phyloP scores from a whole-genome alignment of 2,113 vertebrate genomes.

The Mirza zaza region DNA sequence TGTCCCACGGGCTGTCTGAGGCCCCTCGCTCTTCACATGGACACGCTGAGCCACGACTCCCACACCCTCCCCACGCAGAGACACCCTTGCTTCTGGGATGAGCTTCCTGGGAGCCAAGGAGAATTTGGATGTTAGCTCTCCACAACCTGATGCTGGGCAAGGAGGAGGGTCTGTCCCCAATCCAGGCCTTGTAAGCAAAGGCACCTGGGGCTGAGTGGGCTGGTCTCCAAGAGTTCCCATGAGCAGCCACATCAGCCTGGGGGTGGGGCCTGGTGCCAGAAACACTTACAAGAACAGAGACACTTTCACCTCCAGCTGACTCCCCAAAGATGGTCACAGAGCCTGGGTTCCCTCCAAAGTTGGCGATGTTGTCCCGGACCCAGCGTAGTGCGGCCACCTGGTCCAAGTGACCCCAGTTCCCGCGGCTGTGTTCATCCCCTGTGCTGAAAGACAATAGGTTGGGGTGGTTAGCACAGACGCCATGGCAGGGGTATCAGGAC shows the following conservation, averaged over 20 bases:
- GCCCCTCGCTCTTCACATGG: rapidly evolving
- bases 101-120: background rate
- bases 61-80: too few relatives aligned
- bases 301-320: slow-evolving; percentile 91
- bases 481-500: background rate
- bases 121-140: background rate
- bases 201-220: rapidly evolving
- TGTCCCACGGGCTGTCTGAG: background rate
- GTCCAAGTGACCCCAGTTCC: slow-evolving; percentile 92
- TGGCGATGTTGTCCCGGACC: slow-evolving; percentile 91
- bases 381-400: slow-evolving; percentile 92
- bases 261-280: too few relatives aligned
- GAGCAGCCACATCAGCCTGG: background rate
- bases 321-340: slow-evolving; percentile 92
- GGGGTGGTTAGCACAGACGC: background rate
- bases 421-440: slow-evolving; percentile 86
- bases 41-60: background rate
- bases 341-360: slow-evolving; percentile 90
- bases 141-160: too few relatives aligned
- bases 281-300: slow-evolving; percentile 87
- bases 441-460: slow-evolving; percentile 84
- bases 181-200: background rate
- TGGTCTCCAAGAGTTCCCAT: background rate
- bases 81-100: background rate
- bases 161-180: background rate